phyloP scores from a whole-genome alignment of 2,113 vertebrate genomes.

The Callopanchax toddi region DNA sequence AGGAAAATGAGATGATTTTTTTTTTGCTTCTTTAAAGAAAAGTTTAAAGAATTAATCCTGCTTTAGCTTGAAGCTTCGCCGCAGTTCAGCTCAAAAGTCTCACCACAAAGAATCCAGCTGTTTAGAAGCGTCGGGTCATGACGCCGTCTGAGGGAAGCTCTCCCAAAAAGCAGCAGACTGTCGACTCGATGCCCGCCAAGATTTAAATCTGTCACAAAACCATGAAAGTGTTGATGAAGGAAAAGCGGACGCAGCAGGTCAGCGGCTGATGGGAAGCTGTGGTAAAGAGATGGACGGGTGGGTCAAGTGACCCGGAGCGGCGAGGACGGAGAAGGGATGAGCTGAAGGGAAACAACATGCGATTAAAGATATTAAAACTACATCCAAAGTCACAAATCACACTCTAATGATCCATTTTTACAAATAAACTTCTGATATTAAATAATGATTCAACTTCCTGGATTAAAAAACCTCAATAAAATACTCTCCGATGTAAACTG shows the following conservation, averaged over 20 bases:
- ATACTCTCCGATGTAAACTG: no score
- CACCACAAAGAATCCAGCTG: slow-evolving; percentile 34
- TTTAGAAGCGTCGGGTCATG: slow-evolving; percentile 19
- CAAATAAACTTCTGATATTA: no score
- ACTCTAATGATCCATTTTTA: no score
- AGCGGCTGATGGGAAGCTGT: slow-evolving; percentile 86
- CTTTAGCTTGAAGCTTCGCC: slow-evolving; percentile 6
- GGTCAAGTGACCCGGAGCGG: slow-evolving; percentile 76
- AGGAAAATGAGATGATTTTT: slow-evolving; percentile 34
- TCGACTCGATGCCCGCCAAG: slow-evolving; percentile 15
- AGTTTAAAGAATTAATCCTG: slow-evolving; percentile 8
- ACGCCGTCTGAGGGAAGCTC: slow-evolving; percentile 17
- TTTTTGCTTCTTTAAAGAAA: slow-evolving; percentile 10
- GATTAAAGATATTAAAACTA: neutral
- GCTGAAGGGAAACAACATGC: slow-evolving; percentile 71
- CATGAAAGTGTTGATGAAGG: neutral
- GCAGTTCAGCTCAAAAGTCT: slow-evolving; percentile 42
- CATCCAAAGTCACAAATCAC: neutral
- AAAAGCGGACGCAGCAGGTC: slow-evolving; percentile 38
- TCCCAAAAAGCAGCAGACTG: slow-evolving; percentile 30
- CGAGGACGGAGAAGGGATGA: slow-evolving; percentile 94
- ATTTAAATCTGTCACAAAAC: neutral
- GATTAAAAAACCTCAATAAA: no score
- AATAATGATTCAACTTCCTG: no score
- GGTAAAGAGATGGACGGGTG: slow-evolving; percentile 82